Conservation (phyloP, 2,797 vertebrate species). For the Rhabdomys pumilio region DNA sequence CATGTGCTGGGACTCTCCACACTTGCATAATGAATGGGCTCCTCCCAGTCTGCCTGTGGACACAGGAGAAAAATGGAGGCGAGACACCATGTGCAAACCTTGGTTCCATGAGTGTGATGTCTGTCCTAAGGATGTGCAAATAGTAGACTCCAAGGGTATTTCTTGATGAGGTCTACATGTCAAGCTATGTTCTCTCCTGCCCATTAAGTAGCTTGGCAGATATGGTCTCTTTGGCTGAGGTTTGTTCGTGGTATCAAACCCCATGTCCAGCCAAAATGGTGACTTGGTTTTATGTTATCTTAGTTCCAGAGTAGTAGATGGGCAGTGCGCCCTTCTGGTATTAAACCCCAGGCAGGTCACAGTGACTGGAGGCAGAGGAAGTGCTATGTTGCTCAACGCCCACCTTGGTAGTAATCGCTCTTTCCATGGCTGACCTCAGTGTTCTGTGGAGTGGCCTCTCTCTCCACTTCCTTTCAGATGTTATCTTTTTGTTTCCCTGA, state of each 20-base stretch:
- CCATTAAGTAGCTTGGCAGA: background rate
- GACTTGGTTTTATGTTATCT: constrained; percentile 38
- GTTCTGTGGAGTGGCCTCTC: background rate
- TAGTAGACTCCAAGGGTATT: constrained; percentile 14
- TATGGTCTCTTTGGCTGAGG: background rate
- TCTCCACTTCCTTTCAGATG: background rate
- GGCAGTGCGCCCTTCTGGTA: background rate
- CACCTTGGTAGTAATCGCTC: background rate
- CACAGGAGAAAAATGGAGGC: background rate
- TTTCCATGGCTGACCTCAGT: background rate
- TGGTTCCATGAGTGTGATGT: background rate
- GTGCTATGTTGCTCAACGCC: background rate
- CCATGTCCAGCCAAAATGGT: background rate
- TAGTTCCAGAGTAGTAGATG: constrained; percentile 47
- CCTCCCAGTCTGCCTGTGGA: background rate
- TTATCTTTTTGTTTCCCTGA: background rate
- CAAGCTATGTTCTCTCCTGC: background rate
- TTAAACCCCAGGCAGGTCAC: constrained; percentile 22
- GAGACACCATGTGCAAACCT: background rate
- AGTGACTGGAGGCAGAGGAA: background rate
- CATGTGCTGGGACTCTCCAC: background rate
- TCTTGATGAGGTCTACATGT: background rate
- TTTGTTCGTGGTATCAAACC: constrained; percentile 20
- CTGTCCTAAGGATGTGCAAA: background rate
- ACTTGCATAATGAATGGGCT: background rate